Evolutionary conservation across 2,113 vertebrate genomes (phyloP).

Genomic region (Agapornis roseicollis): DNA sequence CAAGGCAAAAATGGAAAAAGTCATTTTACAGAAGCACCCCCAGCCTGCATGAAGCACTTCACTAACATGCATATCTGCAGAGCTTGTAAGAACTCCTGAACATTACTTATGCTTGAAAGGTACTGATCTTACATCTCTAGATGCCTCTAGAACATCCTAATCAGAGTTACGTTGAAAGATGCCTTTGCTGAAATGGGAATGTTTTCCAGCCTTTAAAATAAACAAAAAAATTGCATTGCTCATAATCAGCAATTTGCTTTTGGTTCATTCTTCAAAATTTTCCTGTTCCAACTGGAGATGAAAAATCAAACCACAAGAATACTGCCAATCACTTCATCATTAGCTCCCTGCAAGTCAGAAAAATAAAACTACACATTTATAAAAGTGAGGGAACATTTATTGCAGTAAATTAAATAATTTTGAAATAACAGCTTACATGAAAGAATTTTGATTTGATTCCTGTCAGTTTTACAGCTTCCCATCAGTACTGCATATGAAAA

Average conservation of each 20-base stretch:
- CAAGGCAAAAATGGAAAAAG: neutral
- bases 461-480: neutral
- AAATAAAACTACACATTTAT: neutral
- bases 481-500: neutral
- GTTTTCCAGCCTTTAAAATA: neutral
- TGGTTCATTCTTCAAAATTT: neutral
- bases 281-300: neutral
- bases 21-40: neutral
- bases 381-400: conserved; percentile 8
- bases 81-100: neutral
- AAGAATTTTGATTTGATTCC: conserved; percentile 49
- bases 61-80: neutral
- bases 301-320: conserved; percentile 55
- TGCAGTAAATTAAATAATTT: conserved; percentile 29
- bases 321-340: conserved; percentile 7
- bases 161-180: neutral
- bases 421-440: neutral
- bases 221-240: neutral
- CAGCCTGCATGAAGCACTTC: neutral
- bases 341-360: neutral
- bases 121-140: neutral
- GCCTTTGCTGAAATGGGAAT: neutral
- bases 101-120: neutral
- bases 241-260: neutral
- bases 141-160: neutral